Evolutionary conservation across 2,797 vertebrate genomes (phyloP).

Genomic region (Falco cherrug): DNA sequence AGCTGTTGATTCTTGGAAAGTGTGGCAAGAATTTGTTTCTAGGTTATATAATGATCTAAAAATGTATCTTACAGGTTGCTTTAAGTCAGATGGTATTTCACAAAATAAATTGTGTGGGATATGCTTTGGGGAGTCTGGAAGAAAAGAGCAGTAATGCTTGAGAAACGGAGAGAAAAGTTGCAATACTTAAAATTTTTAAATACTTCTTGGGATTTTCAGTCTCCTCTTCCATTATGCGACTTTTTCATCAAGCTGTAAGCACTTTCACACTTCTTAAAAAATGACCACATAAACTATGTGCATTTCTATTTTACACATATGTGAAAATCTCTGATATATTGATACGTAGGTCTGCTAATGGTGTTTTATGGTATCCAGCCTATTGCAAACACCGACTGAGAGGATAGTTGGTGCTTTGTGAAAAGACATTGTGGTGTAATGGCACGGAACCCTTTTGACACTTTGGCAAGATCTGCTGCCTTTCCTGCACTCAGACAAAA

Average conservation of each 20-base stretch:
- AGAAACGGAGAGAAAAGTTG: not conserved
- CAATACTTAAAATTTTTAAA: not conserved
- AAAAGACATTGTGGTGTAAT: not conserved
- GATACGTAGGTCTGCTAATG: not conserved
- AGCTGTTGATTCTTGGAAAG: not conserved
- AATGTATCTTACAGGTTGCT: not conserved
- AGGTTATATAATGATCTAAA: not conserved
- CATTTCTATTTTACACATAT: not conserved
- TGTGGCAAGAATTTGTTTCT: not conserved
- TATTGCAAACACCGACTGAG: not conserved
- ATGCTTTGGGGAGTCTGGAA: not conserved
- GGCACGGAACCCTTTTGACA: not conserved
- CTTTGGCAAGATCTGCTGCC: not conserved
- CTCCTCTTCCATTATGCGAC: not conserved
- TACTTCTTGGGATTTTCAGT: not conserved
- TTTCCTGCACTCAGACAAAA: not conserved
- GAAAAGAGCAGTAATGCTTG: not conserved
- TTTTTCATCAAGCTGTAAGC: not conserved
- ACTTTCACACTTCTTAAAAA: not conserved
- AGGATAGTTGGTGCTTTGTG: not conserved
- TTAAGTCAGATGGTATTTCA: not conserved
- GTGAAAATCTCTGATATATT: not conserved
- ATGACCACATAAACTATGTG: not conserved
- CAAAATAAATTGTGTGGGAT: not conserved
- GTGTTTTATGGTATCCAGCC: not conserved